Conservation (phyloP, 2,888 invertebrate species). For the Dinocampus coccinellae region DNA sequence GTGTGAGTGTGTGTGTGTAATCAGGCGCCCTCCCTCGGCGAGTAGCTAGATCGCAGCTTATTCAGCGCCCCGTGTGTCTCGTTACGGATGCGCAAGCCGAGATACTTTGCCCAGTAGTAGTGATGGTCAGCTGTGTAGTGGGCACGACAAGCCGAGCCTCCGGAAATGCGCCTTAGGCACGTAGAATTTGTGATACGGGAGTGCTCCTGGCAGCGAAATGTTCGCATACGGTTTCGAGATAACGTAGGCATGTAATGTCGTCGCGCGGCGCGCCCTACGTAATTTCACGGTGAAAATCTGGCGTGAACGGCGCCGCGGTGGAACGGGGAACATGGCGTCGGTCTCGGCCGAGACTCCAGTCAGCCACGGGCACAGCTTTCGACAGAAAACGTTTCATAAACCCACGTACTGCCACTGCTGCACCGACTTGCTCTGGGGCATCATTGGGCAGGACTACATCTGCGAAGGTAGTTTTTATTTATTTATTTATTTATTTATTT, state of each 20-base stretch:
- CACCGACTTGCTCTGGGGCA: conserved; percentile 99
- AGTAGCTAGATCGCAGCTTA: conserved; percentile 47
- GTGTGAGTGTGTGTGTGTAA: not conserved
- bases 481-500: no score
- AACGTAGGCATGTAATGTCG: conserved; percentile 70
- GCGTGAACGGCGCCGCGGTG: conserved; percentile 74
- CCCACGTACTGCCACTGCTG: conserved; percentile 99
- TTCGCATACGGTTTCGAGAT: conserved; percentile 74
- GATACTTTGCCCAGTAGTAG: conserved; percentile 44
- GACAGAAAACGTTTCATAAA: conserved; percentile 99
- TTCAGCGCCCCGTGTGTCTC: conserved; percentile 52
- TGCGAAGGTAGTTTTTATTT: conserved; percentile 87
- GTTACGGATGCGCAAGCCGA: conserved; percentile 60
- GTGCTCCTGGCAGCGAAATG: conserved; percentile 66
- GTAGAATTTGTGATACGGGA: conserved; percentile 51
- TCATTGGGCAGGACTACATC: conserved; percentile 99
- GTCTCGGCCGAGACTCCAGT: conserved; percentile 72
- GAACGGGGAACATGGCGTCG: conserved; percentile 75
- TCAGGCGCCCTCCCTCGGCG: conserved; percentile 57
- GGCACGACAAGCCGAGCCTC: conserved; percentile 49
- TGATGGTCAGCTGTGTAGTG: conserved; percentile 61
- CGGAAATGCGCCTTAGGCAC: conserved; percentile 67
- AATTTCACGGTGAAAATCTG: conserved; percentile 75
- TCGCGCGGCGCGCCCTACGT: conserved; percentile 67
- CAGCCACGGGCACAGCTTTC: conserved; percentile 94